Evolutionary conservation across 2,888 invertebrate species (phyloP), one percentile per base, ranked within the genome.

Genomic region (Dicycla oo): DNA sequence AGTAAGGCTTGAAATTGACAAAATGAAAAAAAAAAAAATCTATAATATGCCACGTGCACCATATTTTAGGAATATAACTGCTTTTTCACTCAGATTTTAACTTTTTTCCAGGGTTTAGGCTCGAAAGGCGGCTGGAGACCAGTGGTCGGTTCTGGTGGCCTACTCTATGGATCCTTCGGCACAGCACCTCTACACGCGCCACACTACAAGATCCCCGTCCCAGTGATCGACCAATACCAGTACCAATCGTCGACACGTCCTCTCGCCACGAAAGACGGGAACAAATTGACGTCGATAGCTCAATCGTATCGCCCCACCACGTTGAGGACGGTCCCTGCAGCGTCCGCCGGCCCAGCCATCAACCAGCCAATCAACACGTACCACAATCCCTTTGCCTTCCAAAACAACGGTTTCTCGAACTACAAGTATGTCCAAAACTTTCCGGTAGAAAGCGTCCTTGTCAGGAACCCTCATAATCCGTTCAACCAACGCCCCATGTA

Each of bases 111-210:
- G 96, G 89, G 91, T 74, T 84, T 96, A 80, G 91, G 96, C 86
- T 95, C 96, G 60, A 96, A 97, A 87, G 96, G 97, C 84, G 97
- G 97, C 57, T 97, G 97, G 97, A 92, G 97, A 80, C 97, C 97
- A 53, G 97, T 97, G 34, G 88, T 97, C 23, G 96, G 96, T 5
- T 93, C 95, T 6, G 87, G 92, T 34, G 94, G 95, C 2, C 88
- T 94, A 0, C 74, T 94, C 2, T 96, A 95, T 85, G 92, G 91
- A 49, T 88, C 93, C 5, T 92, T 88, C 74, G 92, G 91, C 65
- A 92, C 91, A 13, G 90, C 93, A 18, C 93, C 94, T 0, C 88
- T 95, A 0, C 95, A 95, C 82, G 90, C 94, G 11, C 93, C 92
- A 13, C 85, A 91, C 5, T 95, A 96, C 88, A 95, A 94, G 82